A percentile compares a stretch with the other conserved stretches of the same genome.
phyloP scores from a whole-genome alignment of 2,113 vertebrate genomes.

The Falcunculus frontatus region DNA sequence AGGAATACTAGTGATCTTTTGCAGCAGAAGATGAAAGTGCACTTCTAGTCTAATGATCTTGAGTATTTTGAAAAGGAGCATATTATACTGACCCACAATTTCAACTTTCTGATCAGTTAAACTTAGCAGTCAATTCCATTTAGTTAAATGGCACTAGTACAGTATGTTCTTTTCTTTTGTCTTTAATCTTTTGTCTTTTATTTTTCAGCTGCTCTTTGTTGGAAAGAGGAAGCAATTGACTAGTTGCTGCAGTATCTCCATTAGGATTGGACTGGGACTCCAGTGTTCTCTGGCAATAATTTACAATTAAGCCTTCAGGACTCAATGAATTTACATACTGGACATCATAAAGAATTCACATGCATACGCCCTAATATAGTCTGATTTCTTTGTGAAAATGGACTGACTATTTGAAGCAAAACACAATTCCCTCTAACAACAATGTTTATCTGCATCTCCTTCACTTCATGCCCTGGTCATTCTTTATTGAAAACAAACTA shows the following conservation, averaged over 20 bases:
- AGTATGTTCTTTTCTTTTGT: background rate
- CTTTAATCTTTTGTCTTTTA: background rate
- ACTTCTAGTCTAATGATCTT: background rate
- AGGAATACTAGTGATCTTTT: background rate
- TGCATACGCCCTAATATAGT: background rate
- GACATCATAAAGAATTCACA: background rate
- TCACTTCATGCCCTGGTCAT: background rate
- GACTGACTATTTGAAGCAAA: background rate
- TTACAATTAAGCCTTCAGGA: background rate
- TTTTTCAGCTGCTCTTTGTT: background rate
- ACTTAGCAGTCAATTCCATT: background rate
- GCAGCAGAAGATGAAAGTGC: background rate
- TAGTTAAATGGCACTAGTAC: background rate
- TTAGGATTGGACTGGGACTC: background rate
- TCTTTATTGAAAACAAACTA: background rate
- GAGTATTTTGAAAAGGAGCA: background rate
- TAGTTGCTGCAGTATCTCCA: background rate
- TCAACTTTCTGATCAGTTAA: background rate
- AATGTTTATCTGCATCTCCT: background rate
- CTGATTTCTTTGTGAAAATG: background rate
- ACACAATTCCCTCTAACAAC: background rate
- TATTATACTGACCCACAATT: background rate
- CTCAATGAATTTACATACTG: background rate
- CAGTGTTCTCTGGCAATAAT: background rate
- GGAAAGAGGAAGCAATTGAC: background rate